Base-by-base conservation (phyloP, 2,113 vertebrate species). In the Cyprinus carpio region DNA sequence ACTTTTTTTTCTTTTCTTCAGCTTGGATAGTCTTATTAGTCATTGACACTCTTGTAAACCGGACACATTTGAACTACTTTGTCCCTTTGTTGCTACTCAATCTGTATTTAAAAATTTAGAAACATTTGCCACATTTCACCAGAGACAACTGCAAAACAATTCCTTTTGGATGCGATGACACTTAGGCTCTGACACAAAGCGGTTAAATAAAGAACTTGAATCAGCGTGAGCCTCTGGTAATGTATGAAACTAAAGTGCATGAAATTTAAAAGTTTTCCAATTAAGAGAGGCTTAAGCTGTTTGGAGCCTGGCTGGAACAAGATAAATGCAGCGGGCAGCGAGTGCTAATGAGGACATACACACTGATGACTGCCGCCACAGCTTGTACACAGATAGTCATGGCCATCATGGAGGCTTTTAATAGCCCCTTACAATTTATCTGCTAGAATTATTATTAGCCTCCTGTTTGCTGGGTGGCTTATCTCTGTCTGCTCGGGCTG, bases 181-280 rank as follows among this genome's bases (percentile, higher is more conserved):
- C 75, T 91, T 91, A 87, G 65, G 82, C 75, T 37, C 62, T 5
- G 15, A 34, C 7, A 64, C 90, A 89, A 90, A 91, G 87, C 34
- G 2, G 90, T 89, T 86, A 91, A 94, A 93, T 90, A 90, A 91
- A 92, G 91, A 92, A 93, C 88, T 6, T 90, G 92, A 94, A 94
- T 94, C 90, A 92, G 91, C 85, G 84, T 40, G 88, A 90, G 89
- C 91, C 89, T 88, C 81, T 88, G 88, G 91, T 93, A 94, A 94
- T 92, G 91, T 91, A 90, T 92, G 91, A 94, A 94, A 91, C 93
- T 93, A 91, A 93, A 93, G 90, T 92, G 92, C 93, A 93, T 94
- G 92, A 94, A 94, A 94, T 94, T 86, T 94, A 92, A 94, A 95
- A 93, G 92, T 94, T 94, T 95, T 93, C 91, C 93, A 94, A 94